A percentile compares a stretch with the other conserved stretches of the same genome.
Conservation (phyloP, 2,113 vertebrate genomes). For the Megaceryle torquata region DNA sequence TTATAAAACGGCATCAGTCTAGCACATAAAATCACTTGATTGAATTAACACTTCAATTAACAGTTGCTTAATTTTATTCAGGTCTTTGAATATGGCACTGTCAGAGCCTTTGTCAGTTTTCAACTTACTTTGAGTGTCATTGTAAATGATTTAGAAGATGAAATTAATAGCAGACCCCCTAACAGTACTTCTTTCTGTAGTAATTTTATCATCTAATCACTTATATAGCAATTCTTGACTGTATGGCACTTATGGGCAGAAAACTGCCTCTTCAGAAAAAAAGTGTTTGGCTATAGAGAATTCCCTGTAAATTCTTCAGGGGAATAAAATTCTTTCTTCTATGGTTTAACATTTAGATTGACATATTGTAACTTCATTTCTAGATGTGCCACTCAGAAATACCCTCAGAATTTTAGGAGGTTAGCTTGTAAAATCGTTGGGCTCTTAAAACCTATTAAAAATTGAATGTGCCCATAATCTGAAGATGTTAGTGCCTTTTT, state of each 20-base stretch:
- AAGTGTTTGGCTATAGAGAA: neutral
- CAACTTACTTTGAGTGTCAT: neutral
- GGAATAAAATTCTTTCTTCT: neutral
- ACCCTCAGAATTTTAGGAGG: neutral
- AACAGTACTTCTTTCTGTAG: neutral
- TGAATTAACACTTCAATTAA: neutral
- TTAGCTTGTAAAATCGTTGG: neutral
- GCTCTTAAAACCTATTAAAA: constrained; percentile 14
- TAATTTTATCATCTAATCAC: neutral
- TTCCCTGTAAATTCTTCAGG: neutral
- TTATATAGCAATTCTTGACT: neutral
- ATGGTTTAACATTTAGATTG: neutral
- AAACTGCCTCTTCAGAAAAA: neutral
- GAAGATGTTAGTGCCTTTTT: neutral
- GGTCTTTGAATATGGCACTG: neutral
- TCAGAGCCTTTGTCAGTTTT: neutral
- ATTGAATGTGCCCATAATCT: neutral
- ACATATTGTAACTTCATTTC: neutral
- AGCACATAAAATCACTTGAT: neutral
- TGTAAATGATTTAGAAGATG: neutral
- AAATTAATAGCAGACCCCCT: neutral
- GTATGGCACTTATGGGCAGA: neutral
- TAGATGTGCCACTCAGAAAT: neutral
- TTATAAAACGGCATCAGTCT: neutral
- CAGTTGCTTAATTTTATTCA: neutral